phyloP scores from a whole-genome alignment of 2,113 vertebrate genomes.

The Perca flavescens region DNA sequence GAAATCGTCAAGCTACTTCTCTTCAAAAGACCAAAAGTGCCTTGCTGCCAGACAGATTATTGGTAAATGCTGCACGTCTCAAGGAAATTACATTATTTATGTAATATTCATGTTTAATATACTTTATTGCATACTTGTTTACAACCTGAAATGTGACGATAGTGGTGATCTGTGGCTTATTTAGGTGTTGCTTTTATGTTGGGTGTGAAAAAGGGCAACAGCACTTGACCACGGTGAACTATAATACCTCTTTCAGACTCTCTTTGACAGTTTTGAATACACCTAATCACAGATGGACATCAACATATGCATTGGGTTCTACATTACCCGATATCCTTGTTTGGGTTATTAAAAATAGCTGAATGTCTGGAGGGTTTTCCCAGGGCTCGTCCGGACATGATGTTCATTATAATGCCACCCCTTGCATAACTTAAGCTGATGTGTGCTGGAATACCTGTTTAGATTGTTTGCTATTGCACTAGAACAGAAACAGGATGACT shows the following conservation, averaged over 20 bases:
- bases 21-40: neutral
- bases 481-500: neutral
- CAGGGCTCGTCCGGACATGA: slow-evolving; percentile 30
- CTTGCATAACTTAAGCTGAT: slow-evolving; percentile 24
- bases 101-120: too few species aligned
- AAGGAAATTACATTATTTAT: neutral
- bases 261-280: too few species aligned
- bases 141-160: neutral
- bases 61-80: slow-evolving; percentile 11
- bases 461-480: neutral
- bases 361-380: neutral
- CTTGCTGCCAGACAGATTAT: slow-evolving; percentile 23
- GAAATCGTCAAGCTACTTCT: slow-evolving; percentile 17
- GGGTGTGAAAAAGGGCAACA: too few species aligned
- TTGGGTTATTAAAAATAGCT: neutral
- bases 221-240: too few species aligned
- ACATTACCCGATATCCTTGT: neutral
- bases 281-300: neutral
- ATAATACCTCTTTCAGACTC: too few species aligned
- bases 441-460: slow-evolving; percentile 28
- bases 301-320: neutral
- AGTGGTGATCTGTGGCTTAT: neutral
- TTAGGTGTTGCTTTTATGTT: neutral
- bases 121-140: neutral
- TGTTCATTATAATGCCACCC: slow-evolving; percentile 8